phyloP scores from a whole-genome alignment of 30 jellyfish, hydroid and myxozoan species.

The Sanderia malayensis region DNA sequence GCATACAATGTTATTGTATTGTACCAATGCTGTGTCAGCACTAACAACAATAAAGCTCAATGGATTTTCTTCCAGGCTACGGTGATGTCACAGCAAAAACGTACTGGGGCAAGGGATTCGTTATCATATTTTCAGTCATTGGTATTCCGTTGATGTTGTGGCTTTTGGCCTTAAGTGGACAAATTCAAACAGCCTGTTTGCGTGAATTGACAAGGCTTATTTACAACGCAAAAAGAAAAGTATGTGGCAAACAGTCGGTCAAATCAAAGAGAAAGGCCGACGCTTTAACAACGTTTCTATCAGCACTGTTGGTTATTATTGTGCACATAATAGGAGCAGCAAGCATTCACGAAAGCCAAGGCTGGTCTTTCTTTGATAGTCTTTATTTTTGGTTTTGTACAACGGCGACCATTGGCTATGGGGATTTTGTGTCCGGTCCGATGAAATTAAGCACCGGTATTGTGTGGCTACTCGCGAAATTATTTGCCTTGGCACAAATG shows the following conservation, averaged over 20 bases:
- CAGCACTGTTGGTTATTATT: neutral
- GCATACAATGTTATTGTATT: too few species aligned
- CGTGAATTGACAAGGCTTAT: neutral
- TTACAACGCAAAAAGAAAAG: neutral
- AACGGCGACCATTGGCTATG: neutral
- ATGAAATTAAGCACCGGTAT: too few species aligned
- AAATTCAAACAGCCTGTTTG: neutral
- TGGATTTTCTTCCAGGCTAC: neutral
- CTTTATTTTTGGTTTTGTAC: conserved; percentile 7
- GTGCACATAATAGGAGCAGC: neutral
- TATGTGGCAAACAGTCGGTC: neutral
- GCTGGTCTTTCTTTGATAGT: neutral
- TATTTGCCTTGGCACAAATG: neutral
- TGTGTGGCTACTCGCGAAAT: neutral
- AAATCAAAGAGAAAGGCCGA: neutral
- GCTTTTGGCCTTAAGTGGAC: neutral
- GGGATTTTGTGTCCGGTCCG: neutral
- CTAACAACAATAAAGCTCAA: too few species aligned
- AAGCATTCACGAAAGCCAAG: neutral
- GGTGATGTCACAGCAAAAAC: conserved; percentile 8
- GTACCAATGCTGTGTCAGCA: too few species aligned
- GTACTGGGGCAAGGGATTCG: neutral
- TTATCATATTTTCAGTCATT: neutral
- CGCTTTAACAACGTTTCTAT: neutral
- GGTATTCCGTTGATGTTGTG: conserved; percentile 5